Base-by-base conservation (phyloP, 1,140 invertebrate genomes). In the Aphelinus atriplicis region DNA sequence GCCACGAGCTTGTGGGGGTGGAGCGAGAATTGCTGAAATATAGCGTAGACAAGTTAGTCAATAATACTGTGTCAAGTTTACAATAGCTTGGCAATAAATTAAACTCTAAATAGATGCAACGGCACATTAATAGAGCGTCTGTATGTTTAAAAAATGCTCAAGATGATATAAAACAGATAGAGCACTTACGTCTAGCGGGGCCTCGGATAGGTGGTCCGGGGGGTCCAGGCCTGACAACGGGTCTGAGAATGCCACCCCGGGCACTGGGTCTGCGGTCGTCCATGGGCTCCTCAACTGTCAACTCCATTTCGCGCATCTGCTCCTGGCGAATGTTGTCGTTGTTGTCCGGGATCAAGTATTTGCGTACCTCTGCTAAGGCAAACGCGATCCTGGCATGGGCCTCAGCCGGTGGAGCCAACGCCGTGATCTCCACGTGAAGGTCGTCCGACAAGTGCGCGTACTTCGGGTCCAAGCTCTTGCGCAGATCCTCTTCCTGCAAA, bases 361-460 rank as follows among this genome's bases (percentile, higher is more conserved):
- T 93, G 64, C 92, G 89, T 10, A 92, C 89, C 85, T 96, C 96
- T 1, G 94, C 92, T 4, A 98, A 88, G 26, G 96, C 96, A 81
- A 95, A 96, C 0, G 96, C 94, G 42, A 98, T 94, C 70, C 97
- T 90, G 26, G 95, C 94, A 85, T 98, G 96, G 1, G 95, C 96
- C 84, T 98, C 96, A 0, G 95, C 93, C 0, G 96, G 95, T 10
- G 96, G 93, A 4, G 95, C 96, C 73, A 95, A 90, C 9, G 96
- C 95, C 58, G 94, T 94, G 72, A 98, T 95, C 85, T 98, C 95
- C 0, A 99, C 95, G 84, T 98, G 97, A 3, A 99, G 90, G 78
- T 98, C 96, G 78, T 98, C 97, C 69, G 92, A 92, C 9, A 98
- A 90, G 87, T 99, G 97, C 6, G 94, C 91, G 84, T 96, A 98